Conservation (phyloP, 2,113 vertebrate species). For the Labeo catla region DNA sequence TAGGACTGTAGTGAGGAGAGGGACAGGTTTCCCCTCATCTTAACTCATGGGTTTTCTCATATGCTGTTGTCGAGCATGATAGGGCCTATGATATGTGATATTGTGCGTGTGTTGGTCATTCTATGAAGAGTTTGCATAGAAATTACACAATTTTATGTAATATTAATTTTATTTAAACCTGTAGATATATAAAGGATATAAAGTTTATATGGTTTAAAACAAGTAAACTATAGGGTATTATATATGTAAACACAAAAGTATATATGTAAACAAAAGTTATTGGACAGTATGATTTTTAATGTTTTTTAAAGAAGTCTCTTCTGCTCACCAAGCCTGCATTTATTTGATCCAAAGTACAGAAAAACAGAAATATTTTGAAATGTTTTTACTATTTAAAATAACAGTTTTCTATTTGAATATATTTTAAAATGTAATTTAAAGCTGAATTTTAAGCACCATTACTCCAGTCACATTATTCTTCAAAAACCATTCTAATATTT, state of each 20-base stretch:
- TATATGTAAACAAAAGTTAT: too few relatives aligned
- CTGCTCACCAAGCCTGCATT: too few relatives aligned
- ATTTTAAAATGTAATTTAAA: not conserved
- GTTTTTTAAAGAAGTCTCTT: too few relatives aligned
- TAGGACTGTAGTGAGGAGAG: constrained; percentile 48
- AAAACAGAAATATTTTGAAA: not conserved
- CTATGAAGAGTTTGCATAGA: not conserved
- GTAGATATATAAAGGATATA: not conserved
- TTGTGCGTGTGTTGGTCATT: not conserved
- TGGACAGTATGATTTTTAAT: too few relatives aligned
- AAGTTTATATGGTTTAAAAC: not conserved
- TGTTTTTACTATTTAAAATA: not conserved
- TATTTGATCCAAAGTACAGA: not conserved
- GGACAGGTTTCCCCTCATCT: constrained; percentile 41
- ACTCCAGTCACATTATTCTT: not conserved
- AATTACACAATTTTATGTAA: not conserved
- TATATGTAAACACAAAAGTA: too few relatives aligned
- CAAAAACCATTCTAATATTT: not conserved
- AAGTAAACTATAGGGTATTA: not conserved
- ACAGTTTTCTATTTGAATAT: not conserved
- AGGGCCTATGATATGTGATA: not conserved
- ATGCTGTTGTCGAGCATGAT: not conserved
- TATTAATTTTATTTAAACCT: not conserved
- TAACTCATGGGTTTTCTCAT: not conserved
- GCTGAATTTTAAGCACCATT: not conserved